Base-by-base conservation (phyloP, 2,888 invertebrate species). In the Eulithis prunata region DNA sequence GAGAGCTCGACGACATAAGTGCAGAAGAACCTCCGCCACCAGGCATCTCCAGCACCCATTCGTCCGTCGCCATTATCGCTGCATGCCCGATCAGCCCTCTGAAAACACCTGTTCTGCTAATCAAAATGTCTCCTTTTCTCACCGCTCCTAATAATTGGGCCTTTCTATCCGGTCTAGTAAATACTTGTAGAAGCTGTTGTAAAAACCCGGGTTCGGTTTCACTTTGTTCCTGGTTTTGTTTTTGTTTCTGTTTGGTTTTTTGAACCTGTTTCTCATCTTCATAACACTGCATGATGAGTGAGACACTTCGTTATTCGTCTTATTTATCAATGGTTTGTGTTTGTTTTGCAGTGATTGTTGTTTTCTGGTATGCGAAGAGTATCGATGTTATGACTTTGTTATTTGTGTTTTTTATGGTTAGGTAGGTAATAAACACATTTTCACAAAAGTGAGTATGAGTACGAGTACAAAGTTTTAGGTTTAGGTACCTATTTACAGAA, bases 21-120 rank as follows among this genome's bases (percentile, higher is more conserved):
- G 13, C 51, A 51, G 51, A 51, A 3, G 51, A 51, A 13, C 36
- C 36, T 13, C 51, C 28, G 12, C 53, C 53, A n/a, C 53, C 53
- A 36, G 53, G 53, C 53, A 53, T 53, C 36, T 53, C 53, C 3
- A 53, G 4, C 32, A 53, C 53, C 53, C 53, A 53, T n/a, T 38
- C n/a, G 38, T 53, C 53, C 13, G 53, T 53, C 8, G 53, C 36
- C 53, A 53, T 53, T 38, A 53, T 53, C 0, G 53, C 53, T 4
- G 53, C 53, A n/a, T 53, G 53, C 4, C 53, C 53, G 13, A 53
- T 13, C n/a, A 53, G 36, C 13, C 53, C 53, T 38, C 36, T 13
- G 4, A 38, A n/a, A 5, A 38, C 12, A 2, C 13, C 36, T 4
- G 6, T 10, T 38, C 36, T 36, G 53, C 38, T 53, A 13, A 53